Percentiles rank a stretch among this genome's conserved stretches.
Conservation (phyloP, 2,797 vertebrate genomes). For the Lagothrix lagotricha region DNA sequence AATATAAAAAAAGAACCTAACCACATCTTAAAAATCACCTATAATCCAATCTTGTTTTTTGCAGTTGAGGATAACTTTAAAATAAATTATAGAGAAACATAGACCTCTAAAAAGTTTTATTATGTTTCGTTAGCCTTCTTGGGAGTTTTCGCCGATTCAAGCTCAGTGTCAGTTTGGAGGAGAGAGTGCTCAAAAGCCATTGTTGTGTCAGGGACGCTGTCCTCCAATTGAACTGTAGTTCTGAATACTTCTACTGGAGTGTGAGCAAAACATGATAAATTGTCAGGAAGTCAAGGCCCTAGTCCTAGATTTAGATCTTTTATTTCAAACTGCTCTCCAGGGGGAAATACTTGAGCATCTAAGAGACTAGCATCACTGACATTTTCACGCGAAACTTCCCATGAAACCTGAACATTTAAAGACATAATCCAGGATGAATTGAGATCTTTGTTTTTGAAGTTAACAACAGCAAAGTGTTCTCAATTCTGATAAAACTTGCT, state of each 20-base stretch:
- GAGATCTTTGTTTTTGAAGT: constrained; percentile 37
- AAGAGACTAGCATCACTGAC: not conserved
- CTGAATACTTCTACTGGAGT: not conserved
- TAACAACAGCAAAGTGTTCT: not conserved
- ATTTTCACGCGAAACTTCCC: not conserved
- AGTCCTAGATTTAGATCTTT: not conserved
- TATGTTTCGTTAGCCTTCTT: not conserved
- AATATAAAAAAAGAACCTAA: not conserved
- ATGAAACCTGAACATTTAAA: not conserved
- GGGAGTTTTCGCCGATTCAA: not conserved
- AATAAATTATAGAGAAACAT: not conserved
- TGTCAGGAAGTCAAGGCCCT: not conserved
- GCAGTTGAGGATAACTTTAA: not conserved
- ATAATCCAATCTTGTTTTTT: not conserved
- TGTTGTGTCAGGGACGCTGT: not conserved
- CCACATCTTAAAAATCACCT: not conserved
- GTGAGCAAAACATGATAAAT: not conserved
- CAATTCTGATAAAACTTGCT: not conserved
- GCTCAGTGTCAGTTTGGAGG: not conserved
- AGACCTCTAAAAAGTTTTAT: not conserved
- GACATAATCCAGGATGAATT: not conserved
- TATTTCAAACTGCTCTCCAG: not conserved
- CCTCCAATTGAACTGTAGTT: not conserved
- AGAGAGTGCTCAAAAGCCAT: not conserved
- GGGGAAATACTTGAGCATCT: not conserved